Evolutionary conservation across 2,888 invertebrate species (phyloP), one percentile per base, ranked within the genome.

Genomic region (Cephalotes varians): DNA sequence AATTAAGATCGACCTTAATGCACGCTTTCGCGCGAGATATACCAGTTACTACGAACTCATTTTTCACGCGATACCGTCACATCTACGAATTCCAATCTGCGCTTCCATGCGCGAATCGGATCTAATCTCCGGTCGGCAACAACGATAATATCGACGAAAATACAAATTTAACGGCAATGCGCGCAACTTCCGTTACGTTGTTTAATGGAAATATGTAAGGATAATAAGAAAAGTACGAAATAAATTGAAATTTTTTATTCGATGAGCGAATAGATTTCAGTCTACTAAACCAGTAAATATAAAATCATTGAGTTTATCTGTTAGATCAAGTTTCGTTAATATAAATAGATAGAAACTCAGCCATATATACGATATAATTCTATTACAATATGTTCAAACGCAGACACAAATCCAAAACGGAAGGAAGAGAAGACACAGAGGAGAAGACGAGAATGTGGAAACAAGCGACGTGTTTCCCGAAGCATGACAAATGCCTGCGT

Each of bases 1-100:
- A 94, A 94, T 94, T 94, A 94, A 93, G 92, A 94, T 93, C 93
- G 92, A 93, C 93, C 93, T 93, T 93, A 93, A 94, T 94, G 93
- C 90, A 91, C 91, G 90, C 91, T 88, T 88, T 90, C 91, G 79
- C 91, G 79, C 74, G 91, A 89, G 91, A 90, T 91, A 90, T 90
- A 89, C 90, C 91, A 88, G 87, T 89, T 84, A 85, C 85, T 91
- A 88, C 86, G 86, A 88, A 90, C 91, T 88, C 88, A 90, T 91
- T 91, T 79, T 90, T 88, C 90, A 87, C 87, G 86, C 86, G 86
- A 86, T 88, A 87, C 74, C 83, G 64, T 80, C 81, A 62, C 69
- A 72, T 84, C 65, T 44, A 54, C 34, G 18, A 15, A 49, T 40
- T 67, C 60, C 72, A 47, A 82, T 87, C 49, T 60, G 31, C 54